Evolutionary conservation across 2,797 vertebrate genomes (phyloP).

Genomic region (Enoplosus armatus): DNA sequence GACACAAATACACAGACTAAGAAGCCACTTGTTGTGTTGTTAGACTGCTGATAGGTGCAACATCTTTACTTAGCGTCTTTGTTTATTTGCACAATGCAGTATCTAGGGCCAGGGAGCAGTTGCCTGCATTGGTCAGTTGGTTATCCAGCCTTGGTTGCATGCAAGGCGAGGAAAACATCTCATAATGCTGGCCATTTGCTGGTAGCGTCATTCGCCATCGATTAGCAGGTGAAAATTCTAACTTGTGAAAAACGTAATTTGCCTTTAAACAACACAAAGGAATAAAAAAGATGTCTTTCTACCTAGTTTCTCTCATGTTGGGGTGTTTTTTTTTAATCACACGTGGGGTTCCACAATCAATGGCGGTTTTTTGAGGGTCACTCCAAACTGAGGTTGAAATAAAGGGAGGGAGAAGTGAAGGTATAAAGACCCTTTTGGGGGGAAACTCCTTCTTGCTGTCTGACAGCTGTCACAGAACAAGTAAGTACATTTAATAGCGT

Average conservation of each 20-base stretch:
- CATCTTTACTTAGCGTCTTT: too few species aligned
- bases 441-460: not conserved
- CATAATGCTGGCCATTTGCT: not conserved
- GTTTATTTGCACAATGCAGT: not conserved
- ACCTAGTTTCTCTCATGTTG: not conserved
- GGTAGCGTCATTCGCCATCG: not conserved
- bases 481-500: constrained; percentile 23
- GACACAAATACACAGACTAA: not conserved
- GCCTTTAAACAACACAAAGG: not conserved
- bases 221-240: not conserved
- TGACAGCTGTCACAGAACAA: constrained; percentile 31
- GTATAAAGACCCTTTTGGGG: not conserved
- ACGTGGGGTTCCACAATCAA: not conserved
- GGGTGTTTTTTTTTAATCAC: not conserved
- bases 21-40: too few species aligned
- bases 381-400: constrained; percentile 2
- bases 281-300: not conserved
- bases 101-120: not conserved
- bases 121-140: too few species aligned
- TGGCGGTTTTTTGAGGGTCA: not conserved
- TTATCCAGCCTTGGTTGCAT: not conserved
- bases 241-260: not conserved
- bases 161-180: not conserved
- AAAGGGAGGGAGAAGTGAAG: not conserved
- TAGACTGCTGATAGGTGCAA: too few species aligned